Percentiles rank a stretch among this genome's conserved stretches.
Evolutionary conservation across 2,113 vertebrate genomes (phyloP).

Genomic region (Ranitomeya imitator): DNA sequence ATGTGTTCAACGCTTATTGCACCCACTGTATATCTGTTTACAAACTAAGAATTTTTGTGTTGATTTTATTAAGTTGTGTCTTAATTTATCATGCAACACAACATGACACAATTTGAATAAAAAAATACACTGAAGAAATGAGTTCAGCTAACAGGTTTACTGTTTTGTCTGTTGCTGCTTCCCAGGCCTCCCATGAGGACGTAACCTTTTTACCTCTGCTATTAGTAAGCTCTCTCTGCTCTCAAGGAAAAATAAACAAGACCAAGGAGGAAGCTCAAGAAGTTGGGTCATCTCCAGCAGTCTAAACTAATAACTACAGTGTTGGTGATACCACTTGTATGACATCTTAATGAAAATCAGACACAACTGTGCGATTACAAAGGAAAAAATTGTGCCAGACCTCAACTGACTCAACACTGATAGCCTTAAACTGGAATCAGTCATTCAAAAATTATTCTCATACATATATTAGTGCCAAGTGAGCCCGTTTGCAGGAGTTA

Average conservation of each 20-base stretch:
- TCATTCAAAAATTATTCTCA: constrained; percentile 43
- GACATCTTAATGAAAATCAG: constrained; percentile 40
- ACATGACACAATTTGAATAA: not conserved
- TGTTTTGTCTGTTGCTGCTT: constrained; percentile 30
- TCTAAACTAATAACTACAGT: constrained; percentile 18
- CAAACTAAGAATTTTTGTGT: not conserved
- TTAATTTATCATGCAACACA: not conserved
- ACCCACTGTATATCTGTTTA: too few relatives aligned
- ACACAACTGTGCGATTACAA: not conserved
- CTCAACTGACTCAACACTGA: not conserved
- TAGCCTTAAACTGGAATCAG: constrained; percentile 53
- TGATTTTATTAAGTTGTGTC: not conserved
- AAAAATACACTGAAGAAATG: not conserved
- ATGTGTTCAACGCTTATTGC: too few relatives aligned
- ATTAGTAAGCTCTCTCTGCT: not conserved
- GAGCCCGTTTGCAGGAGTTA: constrained; percentile 41
- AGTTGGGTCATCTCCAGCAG: constrained; percentile 19
- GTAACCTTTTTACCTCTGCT: constrained; percentile 15
- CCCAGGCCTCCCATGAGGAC: constrained; percentile 44
- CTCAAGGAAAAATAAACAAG: constrained; percentile 51
- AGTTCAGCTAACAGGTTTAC: constrained; percentile 7
- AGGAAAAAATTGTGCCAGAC: constrained; percentile 8
- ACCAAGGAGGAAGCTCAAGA: constrained; percentile 11
- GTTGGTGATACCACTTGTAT: constrained; percentile 24
- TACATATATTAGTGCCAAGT: constrained; percentile 26